A percentile compares a stretch with the other conserved stretches of the same genome.
Evolutionary conservation across 2,888 invertebrate species (phyloP).

Genomic region (Baccha elongata): DNA sequence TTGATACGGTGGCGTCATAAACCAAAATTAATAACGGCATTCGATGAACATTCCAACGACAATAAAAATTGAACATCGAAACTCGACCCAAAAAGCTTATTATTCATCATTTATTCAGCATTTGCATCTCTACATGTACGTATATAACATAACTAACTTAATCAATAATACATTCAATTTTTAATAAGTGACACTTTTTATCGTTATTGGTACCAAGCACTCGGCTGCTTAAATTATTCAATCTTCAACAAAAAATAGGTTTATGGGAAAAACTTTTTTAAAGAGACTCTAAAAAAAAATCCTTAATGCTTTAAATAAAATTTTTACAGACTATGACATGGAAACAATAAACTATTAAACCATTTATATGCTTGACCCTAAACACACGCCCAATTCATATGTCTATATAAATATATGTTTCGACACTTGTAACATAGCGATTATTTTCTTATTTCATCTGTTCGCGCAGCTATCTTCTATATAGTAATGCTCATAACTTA

Average conservation of each 20-base stretch:
- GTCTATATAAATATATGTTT: conserved; percentile 19
- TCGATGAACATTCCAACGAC: background rate
- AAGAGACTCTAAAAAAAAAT: conserved; percentile 12
- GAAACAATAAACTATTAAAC: conserved; percentile 60
- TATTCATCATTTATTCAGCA: background rate
- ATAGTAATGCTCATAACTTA: conserved; percentile 63
- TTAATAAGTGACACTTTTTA: conserved; percentile 9
- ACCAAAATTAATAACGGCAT: background rate
- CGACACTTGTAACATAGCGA: conserved; percentile 65
- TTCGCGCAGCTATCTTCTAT: background rate
- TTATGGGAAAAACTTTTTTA: conserved; percentile 16
- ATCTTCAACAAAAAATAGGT: conserved; percentile 14
- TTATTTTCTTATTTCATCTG: conserved; percentile 59
- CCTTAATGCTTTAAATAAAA: conserved; percentile 59
- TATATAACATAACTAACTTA: conserved; percentile 1
- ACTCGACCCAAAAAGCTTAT: background rate
- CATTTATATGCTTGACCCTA: conserved; percentile 48
- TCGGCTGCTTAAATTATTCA: conserved; percentile 45
- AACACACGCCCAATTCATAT: conserved; percentile 64
- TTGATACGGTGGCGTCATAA: background rate
- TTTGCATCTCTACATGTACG: conserved; percentile 16
- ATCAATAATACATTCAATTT: background rate
- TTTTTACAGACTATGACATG: conserved; percentile 68
- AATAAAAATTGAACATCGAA: conserved; percentile 4
- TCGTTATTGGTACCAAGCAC: conserved; percentile 13